phyloP scores from a whole-genome alignment of 2,888 invertebrate species.

The Atrina japonica region DNA sequence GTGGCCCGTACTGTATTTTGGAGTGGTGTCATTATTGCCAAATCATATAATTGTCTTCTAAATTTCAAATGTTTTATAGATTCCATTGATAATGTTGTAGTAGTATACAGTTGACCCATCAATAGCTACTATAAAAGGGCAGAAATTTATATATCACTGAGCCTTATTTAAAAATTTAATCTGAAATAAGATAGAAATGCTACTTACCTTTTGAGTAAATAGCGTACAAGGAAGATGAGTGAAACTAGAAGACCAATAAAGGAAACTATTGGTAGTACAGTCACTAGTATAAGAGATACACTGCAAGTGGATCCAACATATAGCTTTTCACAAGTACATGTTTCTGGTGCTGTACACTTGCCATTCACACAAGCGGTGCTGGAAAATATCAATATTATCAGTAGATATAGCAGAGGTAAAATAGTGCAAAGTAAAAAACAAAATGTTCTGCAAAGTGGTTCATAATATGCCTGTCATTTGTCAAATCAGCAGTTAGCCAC shows the following conservation, averaged over 20 bases:
- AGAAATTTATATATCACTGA: too few species aligned
- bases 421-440: too few species aligned
- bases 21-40: too few species aligned
- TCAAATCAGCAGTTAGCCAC: too few species aligned
- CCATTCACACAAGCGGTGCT: conserved; percentile 49
- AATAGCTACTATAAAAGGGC: too few species aligned
- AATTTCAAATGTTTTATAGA: too few species aligned
- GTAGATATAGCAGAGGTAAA: too few species aligned
- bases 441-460: too few species aligned
- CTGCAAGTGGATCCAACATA: conserved; percentile 51
- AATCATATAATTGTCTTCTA: too few species aligned
- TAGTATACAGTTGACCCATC: not conserved
- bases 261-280: conserved; percentile 43
- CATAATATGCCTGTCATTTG: too few species aligned
- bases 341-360: conserved; percentile 50
- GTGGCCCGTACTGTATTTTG: too few species aligned
- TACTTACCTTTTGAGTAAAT: conserved; percentile 51
- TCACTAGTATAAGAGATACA: conserved; percentile 39
- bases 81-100: not conserved
- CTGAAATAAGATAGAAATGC: not conserved
- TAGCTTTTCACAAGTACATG: conserved; percentile 50
- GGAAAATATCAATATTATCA: conserved; percentile 3
- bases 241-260: conserved; percentile 32
- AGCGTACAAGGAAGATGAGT: conserved; percentile 43
- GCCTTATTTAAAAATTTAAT: too few species aligned